Base-by-base conservation (phyloP, 2,888 invertebrate genomes). In the Chymomyza procnemis region DNA sequence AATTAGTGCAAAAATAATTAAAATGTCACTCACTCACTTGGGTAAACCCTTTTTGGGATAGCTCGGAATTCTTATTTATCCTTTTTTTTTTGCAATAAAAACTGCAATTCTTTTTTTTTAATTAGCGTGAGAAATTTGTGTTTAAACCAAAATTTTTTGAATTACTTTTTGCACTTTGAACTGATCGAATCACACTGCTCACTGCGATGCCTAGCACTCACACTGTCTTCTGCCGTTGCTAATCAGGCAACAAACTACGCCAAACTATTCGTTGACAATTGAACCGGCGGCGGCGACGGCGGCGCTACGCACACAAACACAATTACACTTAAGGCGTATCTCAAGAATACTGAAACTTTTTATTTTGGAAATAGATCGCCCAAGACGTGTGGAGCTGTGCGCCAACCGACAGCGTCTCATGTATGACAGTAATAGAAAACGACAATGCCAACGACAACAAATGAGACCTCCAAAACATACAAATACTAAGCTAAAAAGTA, bases 11-110 rank as follows among this genome's bases (percentile, higher is more conserved):
- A 19, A 21, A 21, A 21, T 54, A 54, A 54, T 54, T 54, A 59
- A 56, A 76, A 72, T 80, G 87, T 84, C 83, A 87, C 83, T 87
- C 83, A 87, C 83, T 87, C 78, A 83, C 76, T 57, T 73, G 66
- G 65, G 69, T 74, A 77, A 85, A 76, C 87, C 85, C 78, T 75
- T 65, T 18, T 5, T 54, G 8, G 16, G 19, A 8, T 50, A 47
- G 55, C 50, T 55, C n/a, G 34, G 30, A 56, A 30, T 41, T 12
- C n/a, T n/a, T 41, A 18, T 26, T 60, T 67, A 52, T 63, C 16
- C 21, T 46, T 65, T 6, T 47, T 34, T 54, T 64, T 66, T 68
- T 47, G 65, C 75, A 64, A 54, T 34, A 16, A 58, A 64, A 41
- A 41, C 58, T 57, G 26, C 34, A 46, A 4, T 48, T 64, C 76